Base-by-base conservation (phyloP, 2,113 vertebrate genomes). In the Psephotus haematonotus region DNA sequence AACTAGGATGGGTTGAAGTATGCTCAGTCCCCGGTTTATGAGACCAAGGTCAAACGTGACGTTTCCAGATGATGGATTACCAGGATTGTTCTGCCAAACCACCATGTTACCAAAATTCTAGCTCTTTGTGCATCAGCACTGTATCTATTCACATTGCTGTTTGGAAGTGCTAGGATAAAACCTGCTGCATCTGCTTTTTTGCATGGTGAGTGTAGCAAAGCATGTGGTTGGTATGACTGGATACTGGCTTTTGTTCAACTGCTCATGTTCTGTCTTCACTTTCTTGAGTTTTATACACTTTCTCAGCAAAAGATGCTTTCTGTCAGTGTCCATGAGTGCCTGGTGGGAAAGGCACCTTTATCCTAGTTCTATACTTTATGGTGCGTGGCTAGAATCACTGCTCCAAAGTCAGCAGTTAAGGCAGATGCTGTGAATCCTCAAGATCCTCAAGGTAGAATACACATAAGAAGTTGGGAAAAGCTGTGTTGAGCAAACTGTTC, bases 101-200 rank as follows among this genome's bases (percentile, higher is more conserved):
- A 86, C 77, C 86, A 84, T 22, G 1, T 55, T 57, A 91, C 80
- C 91, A 92, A 96, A 94, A 95, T 96, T 95, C 69, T 82, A 87
- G 86, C 50, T 80, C 75, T 77, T 62, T 75, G 27, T 93, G 50
- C 52, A 55, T 78, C 74, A 68, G 55, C 31, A 82, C 72, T 92
- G 68, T 84, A 33, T 81, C 88, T 96, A 78, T 87, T 86, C 85
- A 44, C 31, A 33, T 72, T 43, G 43, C 59, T 41, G 37, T 25
- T 86, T 82, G 63, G 74, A 93, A 81, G 69, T 14, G 44, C 50
- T 37, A 31, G 59, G 43, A 75, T 68, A 19, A 74, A 92, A 85
- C 63, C 79, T 88, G 64, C 69, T 60, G 72, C 41, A 74, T 94
- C 44, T 78, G 75, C 44, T 27, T 2, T 75, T 95, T 93, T 70